phyloP scores from a whole-genome alignment of 2,888 invertebrate species.

The Callimorpha dominula region DNA sequence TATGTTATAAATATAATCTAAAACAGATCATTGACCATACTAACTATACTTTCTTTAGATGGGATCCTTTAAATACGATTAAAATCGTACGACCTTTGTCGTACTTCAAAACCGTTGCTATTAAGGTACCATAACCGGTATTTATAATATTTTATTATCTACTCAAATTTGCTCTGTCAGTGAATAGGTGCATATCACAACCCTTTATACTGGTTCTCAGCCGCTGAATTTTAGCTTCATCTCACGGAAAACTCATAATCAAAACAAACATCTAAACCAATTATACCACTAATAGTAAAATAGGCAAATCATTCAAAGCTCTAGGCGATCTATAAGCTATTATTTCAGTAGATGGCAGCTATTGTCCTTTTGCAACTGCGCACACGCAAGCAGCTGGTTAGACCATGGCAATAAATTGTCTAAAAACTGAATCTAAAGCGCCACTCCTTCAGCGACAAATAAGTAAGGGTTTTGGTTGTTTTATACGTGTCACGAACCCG shows the following conservation, averaged over 20 bases:
- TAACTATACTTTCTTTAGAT: too few species aligned
- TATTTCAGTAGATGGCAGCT: constrained; percentile 43
- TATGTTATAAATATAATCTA: too few species aligned
- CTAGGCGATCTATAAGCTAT: constrained; percentile 32
- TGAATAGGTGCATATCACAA: too few species aligned
- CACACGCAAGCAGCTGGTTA: constrained; percentile 49
- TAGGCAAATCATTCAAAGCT: constrained; percentile 9
- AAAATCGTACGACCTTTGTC: too few species aligned
- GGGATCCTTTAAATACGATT: too few species aligned
- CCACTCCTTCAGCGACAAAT: constrained; percentile 53
- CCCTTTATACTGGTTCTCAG: too few species aligned
- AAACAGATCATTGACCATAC: too few species aligned
- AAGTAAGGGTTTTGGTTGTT: constrained; percentile 27
- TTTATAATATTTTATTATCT: too few species aligned
- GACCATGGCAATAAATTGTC: constrained; percentile 47
- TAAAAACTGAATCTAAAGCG: constrained; percentile 47
- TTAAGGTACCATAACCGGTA: too few species aligned
- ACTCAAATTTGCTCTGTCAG: too few species aligned
- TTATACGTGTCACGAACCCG: constrained; percentile 2
- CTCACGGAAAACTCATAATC: neutral
- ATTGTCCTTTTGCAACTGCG: constrained; percentile 34
- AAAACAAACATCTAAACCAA: neutral
- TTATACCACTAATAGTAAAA: neutral
- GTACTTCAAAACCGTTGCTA: too few species aligned
- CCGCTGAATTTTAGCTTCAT: neutral